Base-by-base conservation (phyloP, 2,888 invertebrate species). In the Phania funesta region DNA sequence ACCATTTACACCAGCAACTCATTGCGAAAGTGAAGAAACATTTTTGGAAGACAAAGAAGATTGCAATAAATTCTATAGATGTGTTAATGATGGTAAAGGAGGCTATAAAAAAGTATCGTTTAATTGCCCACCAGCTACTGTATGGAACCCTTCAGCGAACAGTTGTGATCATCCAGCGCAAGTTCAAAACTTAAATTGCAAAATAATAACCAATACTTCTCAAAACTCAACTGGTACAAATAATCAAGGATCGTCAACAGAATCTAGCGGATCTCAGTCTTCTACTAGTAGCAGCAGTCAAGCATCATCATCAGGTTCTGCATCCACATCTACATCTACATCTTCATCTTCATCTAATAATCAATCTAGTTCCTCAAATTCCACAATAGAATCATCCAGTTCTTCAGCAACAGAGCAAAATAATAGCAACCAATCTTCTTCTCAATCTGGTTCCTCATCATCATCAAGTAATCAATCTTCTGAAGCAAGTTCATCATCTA, bases 31-130 rank as follows among this genome's bases (percentile, higher is more conserved):
- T 22, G 92, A 92, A 79, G 92, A 91, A 54, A 88, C 86, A 18
- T 92, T 91, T 84, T 84, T 92, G 16, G 88, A 88, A 0, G 91
- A 92, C 86, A 86, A 87, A 1, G 84, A 89, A 41, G 92, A 93
- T 84, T 93, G 93, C 81, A 91, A 89, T 35, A 93, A 93, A 85
- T 93, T 93, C 87, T 93, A 93, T 83, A 91, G 93, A 58, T 93
- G 93, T 84, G 90, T 92, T 0, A 88, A 91, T 76, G 88, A 91
- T 62, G 92, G 91, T 1, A 87, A 89, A 41, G 92, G 91, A 6
- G 90, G 90, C 1, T 92, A 87, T 74, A 91, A 84, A 4, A 92
- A 90, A 82, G 91, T 92, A 67, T 91, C 92, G 29, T 93, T 92
- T 80, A 90, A 88, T 4, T 93, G 93, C 80, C 92, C 92, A 1